Conservation (phyloP, 2,888 invertebrate genomes). For the Trachelus iudaicus region DNA sequence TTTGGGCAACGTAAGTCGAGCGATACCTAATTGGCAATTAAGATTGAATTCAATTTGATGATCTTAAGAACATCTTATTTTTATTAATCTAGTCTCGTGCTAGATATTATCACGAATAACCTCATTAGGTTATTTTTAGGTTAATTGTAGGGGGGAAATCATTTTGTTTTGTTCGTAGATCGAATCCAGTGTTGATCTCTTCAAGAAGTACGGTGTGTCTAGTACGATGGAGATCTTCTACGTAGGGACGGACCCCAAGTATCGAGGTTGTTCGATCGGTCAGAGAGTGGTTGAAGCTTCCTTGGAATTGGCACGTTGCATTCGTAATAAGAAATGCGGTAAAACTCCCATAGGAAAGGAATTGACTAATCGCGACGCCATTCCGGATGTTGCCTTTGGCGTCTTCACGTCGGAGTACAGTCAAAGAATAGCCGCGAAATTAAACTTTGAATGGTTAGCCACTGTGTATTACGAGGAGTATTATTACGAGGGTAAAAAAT, state of each 20-base stretch:
- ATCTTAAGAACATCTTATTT: background rate
- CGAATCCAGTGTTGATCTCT: slow-evolving; percentile 64
- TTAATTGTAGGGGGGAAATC: background rate
- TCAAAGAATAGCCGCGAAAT: slow-evolving; percentile 70
- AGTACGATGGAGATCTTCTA: slow-evolving; percentile 78
- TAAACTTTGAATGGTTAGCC: slow-evolving; percentile 70
- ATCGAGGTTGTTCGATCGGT: slow-evolving; percentile 70
- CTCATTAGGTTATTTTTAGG: background rate
- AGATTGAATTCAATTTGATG: background rate
- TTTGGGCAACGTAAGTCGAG: slow-evolving; percentile 44
- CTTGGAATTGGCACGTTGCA: slow-evolving; percentile 62
- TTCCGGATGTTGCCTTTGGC: slow-evolving; percentile 71
- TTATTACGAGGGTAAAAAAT: slow-evolving; percentile 70
- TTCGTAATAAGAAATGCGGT: slow-evolving; percentile 57
- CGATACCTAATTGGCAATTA: background rate
- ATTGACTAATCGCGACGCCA: slow-evolving; percentile 14
- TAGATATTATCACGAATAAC: background rate
- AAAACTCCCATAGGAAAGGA: background rate
- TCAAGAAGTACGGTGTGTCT: slow-evolving; percentile 70
- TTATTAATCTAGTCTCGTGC: too few species aligned
- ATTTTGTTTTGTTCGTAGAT: slow-evolving; percentile 27
- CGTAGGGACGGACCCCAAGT: slow-evolving; percentile 70
- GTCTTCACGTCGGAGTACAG: slow-evolving; percentile 72
- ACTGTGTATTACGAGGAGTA: slow-evolving; percentile 70
- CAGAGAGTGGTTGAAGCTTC: slow-evolving; percentile 68